phyloP scores from a whole-genome alignment of 1,140 invertebrate genomes.

The Camponotus vicinus region DNA sequence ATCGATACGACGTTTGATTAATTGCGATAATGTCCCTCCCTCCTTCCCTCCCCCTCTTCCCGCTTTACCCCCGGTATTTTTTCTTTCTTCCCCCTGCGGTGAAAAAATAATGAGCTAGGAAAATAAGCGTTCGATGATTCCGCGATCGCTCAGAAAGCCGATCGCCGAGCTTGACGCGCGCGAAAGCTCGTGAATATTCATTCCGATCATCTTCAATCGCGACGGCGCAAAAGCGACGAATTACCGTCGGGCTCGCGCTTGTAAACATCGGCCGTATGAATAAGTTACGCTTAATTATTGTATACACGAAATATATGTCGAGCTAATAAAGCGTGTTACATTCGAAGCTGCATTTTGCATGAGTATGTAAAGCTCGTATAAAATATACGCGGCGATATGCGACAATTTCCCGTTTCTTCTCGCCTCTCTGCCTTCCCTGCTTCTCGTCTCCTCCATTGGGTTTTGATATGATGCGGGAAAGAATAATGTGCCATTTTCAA shows the following conservation, averaged over 20 bases:
- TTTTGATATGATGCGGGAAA: background rate
- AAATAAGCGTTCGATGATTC: conserved; percentile 29
- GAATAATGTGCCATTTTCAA: background rate
- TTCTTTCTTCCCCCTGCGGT: too few species aligned
- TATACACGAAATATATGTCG: conserved; percentile 43
- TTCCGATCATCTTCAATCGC: conserved; percentile 50
- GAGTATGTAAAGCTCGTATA: conserved; percentile 18
- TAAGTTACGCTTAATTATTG: conserved; percentile 59
- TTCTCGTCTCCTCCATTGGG: background rate
- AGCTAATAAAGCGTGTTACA: conserved; percentile 51
- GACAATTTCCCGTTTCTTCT: background rate
- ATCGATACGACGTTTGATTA: conserved; percentile 58
- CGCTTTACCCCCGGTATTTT: too few species aligned
- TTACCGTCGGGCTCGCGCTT: conserved; percentile 6
- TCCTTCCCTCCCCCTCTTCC: background rate
- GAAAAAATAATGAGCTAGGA: conserved; percentile 26
- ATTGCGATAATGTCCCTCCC: conserved; percentile 41
- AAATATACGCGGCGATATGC: conserved; percentile 13
- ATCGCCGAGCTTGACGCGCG: background rate
- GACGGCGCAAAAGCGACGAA: conserved; percentile 39
- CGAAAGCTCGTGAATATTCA: conserved; percentile 46
- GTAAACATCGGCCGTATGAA: conserved; percentile 51
- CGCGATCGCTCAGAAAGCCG: conserved; percentile 6
- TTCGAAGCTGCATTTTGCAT: conserved; percentile 50
- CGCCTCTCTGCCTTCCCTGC: too few species aligned